phyloP scores from a whole-genome alignment of 2,888 invertebrate species.

The Clepsis dumicolana region DNA sequence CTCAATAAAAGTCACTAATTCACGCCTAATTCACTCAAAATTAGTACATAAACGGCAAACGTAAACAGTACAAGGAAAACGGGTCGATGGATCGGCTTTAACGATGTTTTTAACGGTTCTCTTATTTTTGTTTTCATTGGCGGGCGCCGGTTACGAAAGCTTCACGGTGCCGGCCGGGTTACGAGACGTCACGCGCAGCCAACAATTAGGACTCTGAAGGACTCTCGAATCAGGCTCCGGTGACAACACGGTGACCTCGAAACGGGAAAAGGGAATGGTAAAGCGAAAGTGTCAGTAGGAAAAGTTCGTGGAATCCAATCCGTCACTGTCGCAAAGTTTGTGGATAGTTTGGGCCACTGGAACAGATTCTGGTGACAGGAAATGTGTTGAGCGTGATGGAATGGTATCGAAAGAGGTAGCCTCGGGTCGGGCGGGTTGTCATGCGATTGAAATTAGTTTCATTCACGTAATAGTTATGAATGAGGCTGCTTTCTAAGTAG shows the following conservation, averaged over 20 bases:
- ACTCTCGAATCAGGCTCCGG: conserved; percentile 23
- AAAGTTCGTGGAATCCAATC: conserved; percentile 11
- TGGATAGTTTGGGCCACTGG: conserved; percentile 15
- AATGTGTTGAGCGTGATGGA: conserved; percentile 10
- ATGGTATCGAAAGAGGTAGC: not conserved
- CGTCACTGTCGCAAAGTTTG: conserved; percentile 27
- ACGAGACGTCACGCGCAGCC: conserved; percentile 50
- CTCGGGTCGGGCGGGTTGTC: not conserved
- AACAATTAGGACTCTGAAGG: conserved; percentile 33
- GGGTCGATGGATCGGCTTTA: conserved; percentile 63
- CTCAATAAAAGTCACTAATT: conserved; percentile 38
- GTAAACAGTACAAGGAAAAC: conserved; percentile 51
- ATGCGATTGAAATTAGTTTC: not conserved
- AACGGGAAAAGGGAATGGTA: conserved; percentile 1
- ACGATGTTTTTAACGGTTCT: conserved; percentile 63
- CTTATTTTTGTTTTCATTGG: conserved; percentile 53
- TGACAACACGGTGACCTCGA: conserved; percentile 26
- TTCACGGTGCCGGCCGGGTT: conserved; percentile 63
- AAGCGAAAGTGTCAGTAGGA: not conserved
- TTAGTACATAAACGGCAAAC: conserved; percentile 44
- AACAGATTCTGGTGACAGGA: conserved; percentile 21
- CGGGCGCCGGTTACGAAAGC: conserved; percentile 55
- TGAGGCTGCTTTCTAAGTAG: not conserved
- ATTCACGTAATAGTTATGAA: not conserved
- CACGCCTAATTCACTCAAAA: conserved; percentile 39